Evolutionary conservation across 2,113 vertebrate species (phyloP), one percentile per base, ranked within the genome.

Genomic region (Sceloporus undulatus): DNA sequence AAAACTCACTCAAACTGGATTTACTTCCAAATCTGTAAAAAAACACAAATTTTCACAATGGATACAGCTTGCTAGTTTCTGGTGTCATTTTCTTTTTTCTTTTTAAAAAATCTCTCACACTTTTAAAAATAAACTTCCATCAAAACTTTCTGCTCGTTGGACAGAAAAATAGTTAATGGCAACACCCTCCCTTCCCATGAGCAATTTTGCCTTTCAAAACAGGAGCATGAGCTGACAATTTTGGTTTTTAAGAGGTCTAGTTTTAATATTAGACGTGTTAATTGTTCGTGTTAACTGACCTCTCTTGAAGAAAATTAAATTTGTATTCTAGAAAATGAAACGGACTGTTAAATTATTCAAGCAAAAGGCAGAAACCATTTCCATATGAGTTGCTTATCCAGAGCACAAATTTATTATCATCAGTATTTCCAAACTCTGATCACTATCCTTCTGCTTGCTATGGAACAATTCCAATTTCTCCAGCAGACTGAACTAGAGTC

Each of bases 111-210:
- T 83, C 34, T 81, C 34, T 1, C 0, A 75, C 77, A 59, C 80
- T 79, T 68, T 40, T 21, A 6, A 56, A 38, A 48, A 42, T 19
- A 71, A 21, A 3, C 0, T 5, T 91, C 93, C 91, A 40, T 90
- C 68, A 93, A 85, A 90, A 87, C 73, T 81, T 94, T 86, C 91
- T 87, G n/a, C 84, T 95, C 94, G 89, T 91, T n/a, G 2, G 79
- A 85, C 75, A 85, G 40, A 48, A 74, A 92, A 93, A 88, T 87
- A 75, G 8, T 81, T 91, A 4, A 1, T 87, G 87, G 70, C 89
- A 93, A 83, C 3, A 0, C 89, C 76, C 88, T 93, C 74, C 93
- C 87, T 89, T 94, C 89, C 84, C 88, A 66, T 59, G 77, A 94
- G 88, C 75, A 87, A 87, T 82, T 48, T 48, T 89, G 79, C 54